Base-by-base conservation (phyloP, 2,888 invertebrate species). In the Dugesia japonica region DNA sequence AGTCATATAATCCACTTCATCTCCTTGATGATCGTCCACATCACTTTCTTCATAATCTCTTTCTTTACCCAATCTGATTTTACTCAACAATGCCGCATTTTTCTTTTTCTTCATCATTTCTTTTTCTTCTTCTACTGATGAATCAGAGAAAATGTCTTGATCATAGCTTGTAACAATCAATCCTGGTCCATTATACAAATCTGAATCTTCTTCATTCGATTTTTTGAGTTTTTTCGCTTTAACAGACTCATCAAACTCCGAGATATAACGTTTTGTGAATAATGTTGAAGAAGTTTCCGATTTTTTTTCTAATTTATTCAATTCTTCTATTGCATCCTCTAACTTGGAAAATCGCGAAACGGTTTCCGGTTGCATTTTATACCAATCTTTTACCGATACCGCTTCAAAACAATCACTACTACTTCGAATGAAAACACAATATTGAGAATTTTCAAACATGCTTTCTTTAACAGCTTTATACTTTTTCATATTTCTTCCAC, bases 1-100 rank as follows among this genome's bases (percentile, higher is more conserved):
- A n/a, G 76, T 76, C 76, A 76, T 72, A 74, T 76, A 76, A 42
- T 76, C 76, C 15, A 75, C 56, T 26, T 72, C 27, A 27, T 72
- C 56, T n/a, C 56, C 56, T 23, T 56, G 56, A 23, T 56, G 56
- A 56, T 56, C 56, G n/a, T 56, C 56, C 56, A 56, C 56, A 56
- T 56, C 56, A 23, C 56, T 56, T n/a, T 56, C 56, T 23, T 56
- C 56, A n/a, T 56, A 56, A 23, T 56, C 4, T 56, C 56, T n/a
- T 56, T 56, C 56, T 56, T 56, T 56, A n/a, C 56, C 56, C 56
- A 56, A 56, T 56, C 56, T 56, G 1, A 56, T 20, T 56, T 56
- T 56, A 7, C 20, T 56, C 56, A 56, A 7, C 4, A 56, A 13
- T 1, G 56, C 56, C 9, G 56, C 56, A 23, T 56, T 56, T 56